Base-by-base conservation (phyloP, 2,888 invertebrate genomes). In the Synanthedon tipuliformis region DNA sequence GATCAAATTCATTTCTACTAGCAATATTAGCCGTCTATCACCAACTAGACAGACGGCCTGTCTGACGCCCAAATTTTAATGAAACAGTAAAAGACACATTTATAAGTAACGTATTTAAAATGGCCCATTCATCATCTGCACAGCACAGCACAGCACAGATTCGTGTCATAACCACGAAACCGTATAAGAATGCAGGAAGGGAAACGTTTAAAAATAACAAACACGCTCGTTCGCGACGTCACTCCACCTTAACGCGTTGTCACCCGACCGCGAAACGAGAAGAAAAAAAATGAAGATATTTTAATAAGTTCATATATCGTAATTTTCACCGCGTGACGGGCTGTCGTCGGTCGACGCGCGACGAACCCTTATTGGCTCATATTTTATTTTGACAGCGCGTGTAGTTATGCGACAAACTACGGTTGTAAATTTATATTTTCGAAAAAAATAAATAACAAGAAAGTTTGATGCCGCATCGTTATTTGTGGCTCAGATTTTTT, bases 271-370 rank as follows among this genome's bases (percentile, higher is more conserved):
- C 78, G 78, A 78, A 81, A 78, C 73, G 69, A 78, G 70, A 79
- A 78, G 70, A 79, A 80, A 81, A 78, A 77, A 59, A 52, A 48
- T 57, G 59, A 56, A 69, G 81, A 80, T 73, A 83, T 83, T 85
- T 84, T 84, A 86, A 85, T 86, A 84, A 85, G 78, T 84, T 81
- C 81, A 78, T 82, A 80, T 73, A 80, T 82, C 72, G 77, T 78
- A 71, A 76, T 75, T 75, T 73, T 75, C 73, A 62, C 67, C 56
- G 71, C 77, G 79, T 85, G 85, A 86, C 85, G 75, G 74, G 73
- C 81, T 83, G 84, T 82, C 85, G 68, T 59, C 82, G 74, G 63
- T 56, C 68, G 71, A 62, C 73, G 74, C 64, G 56, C 68, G 71
- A 62, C 73, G 70, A 69, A 66, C 69, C 74, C 78, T 79, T 82